phyloP scores from a whole-genome alignment of 2,113 vertebrate species.

The Myotis davidii region DNA sequence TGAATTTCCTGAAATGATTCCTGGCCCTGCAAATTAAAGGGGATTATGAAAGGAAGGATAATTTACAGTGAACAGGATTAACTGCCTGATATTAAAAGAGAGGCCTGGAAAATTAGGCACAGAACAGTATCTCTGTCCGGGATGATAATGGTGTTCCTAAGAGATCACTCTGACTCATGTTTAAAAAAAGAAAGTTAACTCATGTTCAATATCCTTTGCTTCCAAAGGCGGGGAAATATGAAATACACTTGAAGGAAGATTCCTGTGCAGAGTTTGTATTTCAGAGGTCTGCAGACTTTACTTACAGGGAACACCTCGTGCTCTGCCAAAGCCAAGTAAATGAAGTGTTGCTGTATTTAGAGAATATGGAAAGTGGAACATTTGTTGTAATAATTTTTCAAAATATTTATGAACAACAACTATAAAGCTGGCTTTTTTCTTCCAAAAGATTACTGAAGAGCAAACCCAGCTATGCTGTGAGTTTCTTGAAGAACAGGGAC shows the following conservation, averaged over 20 bases:
- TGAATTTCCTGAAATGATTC: not conserved
- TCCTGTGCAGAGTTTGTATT: slow-evolving; percentile 26
- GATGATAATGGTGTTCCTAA: not conserved
- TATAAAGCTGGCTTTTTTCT: not conserved
- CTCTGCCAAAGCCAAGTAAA: slow-evolving; percentile 14
- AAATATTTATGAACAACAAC: not conserved
- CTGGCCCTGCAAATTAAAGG: not conserved
- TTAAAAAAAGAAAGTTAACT: not conserved
- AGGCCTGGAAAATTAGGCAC: not conserved
- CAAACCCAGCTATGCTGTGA: not conserved
- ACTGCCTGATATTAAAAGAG: not conserved
- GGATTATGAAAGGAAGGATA: not conserved
- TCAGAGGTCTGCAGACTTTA: slow-evolving; percentile 23
- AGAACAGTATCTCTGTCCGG: not conserved
- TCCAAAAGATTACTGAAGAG: not conserved
- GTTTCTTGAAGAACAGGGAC: not conserved
- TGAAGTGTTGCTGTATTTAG: not conserved
- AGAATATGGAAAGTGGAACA: slow-evolving; percentile 6
- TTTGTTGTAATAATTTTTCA: slow-evolving; percentile 23
- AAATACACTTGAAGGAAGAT: not conserved
- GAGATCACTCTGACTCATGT: not conserved
- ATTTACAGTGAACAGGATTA: not conserved
- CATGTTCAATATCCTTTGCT: slow-evolving; percentile 7
- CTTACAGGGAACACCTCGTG: not conserved
- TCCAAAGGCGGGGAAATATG: not conserved